Percentiles rank a stretch among this genome's conserved stretches.
Conservation (phyloP, 2,888 invertebrate species). For the Brachynemurus nebulosus region DNA sequence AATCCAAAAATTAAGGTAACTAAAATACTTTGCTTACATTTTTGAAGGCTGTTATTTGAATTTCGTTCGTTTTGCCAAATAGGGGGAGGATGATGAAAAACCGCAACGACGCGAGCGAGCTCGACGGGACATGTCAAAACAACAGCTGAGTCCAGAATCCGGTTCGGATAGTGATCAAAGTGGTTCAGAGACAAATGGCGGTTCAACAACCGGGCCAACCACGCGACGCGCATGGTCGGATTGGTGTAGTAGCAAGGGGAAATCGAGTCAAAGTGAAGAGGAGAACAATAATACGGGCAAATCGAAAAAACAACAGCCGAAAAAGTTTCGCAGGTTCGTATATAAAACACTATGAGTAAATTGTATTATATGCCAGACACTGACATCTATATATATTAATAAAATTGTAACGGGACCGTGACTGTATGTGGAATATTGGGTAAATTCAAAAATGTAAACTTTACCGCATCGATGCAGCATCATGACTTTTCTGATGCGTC, state of each 20-base stretch:
- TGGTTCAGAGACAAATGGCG: slow-evolving; percentile 11
- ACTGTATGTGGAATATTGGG: no score
- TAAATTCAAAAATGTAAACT: no score
- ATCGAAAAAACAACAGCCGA: slow-evolving; percentile 29
- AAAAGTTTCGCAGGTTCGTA: slow-evolving; percentile 28
- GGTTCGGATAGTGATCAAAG: slow-evolving; percentile 30
- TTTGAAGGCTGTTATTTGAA: background rate
- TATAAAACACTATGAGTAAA: no score
- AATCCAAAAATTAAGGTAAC: slow-evolving; percentile 63
- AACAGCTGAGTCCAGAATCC: slow-evolving; percentile 26
- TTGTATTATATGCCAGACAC: no score
- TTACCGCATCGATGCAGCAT: no score
- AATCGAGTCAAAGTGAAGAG: slow-evolving; percentile 47
- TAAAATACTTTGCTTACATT: slow-evolving; percentile 1
- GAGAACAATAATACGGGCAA: slow-evolving; percentile 32
- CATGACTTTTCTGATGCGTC: no score
- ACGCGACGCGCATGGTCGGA: slow-evolving; percentile 65
- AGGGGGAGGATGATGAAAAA: background rate
- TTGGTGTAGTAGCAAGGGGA: slow-evolving; percentile 47
- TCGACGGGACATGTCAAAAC: slow-evolving; percentile 1
- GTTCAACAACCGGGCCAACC: slow-evolving; percentile 39
- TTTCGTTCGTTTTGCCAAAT: background rate
- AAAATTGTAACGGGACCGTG: no score
- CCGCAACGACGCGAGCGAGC: background rate
- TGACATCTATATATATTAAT: no score